phyloP scores from a whole-genome alignment of 2,888 invertebrate species.

The Listrodromus nycthemerus region DNA sequence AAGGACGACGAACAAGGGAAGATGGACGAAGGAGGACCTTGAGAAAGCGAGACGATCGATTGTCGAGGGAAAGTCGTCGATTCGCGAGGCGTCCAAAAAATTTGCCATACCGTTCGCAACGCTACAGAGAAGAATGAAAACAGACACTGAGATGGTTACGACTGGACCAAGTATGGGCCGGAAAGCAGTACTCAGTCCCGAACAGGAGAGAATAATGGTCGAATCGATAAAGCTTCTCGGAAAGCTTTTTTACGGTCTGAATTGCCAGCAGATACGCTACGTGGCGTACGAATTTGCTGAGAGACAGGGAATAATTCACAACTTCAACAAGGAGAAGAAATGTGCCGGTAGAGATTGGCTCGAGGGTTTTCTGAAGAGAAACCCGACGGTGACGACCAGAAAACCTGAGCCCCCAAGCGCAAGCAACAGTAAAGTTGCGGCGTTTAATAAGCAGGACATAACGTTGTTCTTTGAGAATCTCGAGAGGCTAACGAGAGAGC shows the following conservation, averaged over 20 bases:
- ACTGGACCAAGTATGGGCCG: constrained; percentile 64
- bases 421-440: constrained; percentile 54
- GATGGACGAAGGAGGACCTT: constrained; percentile 66
- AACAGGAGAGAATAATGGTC: constrained; percentile 70
- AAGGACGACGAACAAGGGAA: constrained; percentile 63
- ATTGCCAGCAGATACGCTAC: constrained; percentile 68
- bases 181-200: constrained; percentile 67
- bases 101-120: constrained; percentile 68
- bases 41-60: constrained; percentile 57
- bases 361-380: constrained; percentile 72
- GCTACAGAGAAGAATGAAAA: constrained; percentile 67
- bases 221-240: constrained; percentile 67
- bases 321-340: constrained; percentile 70
- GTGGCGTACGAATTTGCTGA: constrained; percentile 72
- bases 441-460: constrained; percentile 56
- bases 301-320: constrained; percentile 70
- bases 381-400: constrained; percentile 59
- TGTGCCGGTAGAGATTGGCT: constrained; percentile 75
- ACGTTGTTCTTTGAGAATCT: constrained; percentile 59
- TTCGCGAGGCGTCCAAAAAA: constrained; percentile 60
- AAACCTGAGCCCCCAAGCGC: constrained; percentile 58
- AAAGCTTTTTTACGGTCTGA: constrained; percentile 71
- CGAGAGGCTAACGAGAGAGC: constrained; percentile 43
- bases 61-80: constrained; percentile 50
- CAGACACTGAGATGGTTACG: constrained; percentile 44